Conservation (phyloP, 2,888 invertebrate species). For the Drosophila kanekoi region DNA sequence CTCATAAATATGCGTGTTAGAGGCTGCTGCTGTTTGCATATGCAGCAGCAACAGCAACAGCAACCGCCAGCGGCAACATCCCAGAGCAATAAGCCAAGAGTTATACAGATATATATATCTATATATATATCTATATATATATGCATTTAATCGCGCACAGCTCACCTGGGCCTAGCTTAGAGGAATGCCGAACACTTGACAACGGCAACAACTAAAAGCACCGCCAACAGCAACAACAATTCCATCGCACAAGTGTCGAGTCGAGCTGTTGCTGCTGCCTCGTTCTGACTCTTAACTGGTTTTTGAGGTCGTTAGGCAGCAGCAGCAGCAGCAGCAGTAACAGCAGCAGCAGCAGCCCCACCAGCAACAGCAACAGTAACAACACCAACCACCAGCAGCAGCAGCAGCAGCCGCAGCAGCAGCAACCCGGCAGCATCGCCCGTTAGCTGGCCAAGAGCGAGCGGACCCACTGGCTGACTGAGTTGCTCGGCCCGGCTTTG, state of each 20-base stretch:
- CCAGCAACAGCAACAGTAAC: conserved; percentile 10
- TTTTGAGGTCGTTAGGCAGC: conserved; percentile 69
- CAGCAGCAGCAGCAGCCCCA: neutral
- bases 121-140: conserved; percentile 17
- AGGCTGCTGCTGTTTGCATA: conserved; percentile 35
- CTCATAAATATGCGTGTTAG: conserved; percentile 62
- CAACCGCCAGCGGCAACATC: conserved; percentile 18
- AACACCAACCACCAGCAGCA: neutral
- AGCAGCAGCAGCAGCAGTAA: conserved; percentile 16
- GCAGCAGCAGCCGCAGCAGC: conserved; percentile 3
- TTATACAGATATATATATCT: conserved; percentile 19
- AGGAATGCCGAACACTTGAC: conserved; percentile 67
- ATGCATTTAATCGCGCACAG: conserved; percentile 45
- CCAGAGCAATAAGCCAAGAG: conserved; percentile 30
- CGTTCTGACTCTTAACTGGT: conserved; percentile 60
- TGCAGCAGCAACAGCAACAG: conserved; percentile 23
- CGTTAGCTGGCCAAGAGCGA: conserved; percentile 48
- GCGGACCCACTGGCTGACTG: conserved; percentile 7
- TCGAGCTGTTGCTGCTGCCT: conserved; percentile 29
- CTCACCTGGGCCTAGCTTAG: conserved; percentile 44
- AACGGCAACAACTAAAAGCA: conserved; percentile 24
- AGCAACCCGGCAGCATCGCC: conserved; percentile 44
- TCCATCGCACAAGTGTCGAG: conserved; percentile 55
- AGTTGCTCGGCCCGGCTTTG: conserved; percentile 20
- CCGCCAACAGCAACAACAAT: conserved; percentile 35